Evolutionary conservation across 2,888 invertebrate genomes (phyloP).

Genomic region (Steinernema hermaphroditum): DNA sequence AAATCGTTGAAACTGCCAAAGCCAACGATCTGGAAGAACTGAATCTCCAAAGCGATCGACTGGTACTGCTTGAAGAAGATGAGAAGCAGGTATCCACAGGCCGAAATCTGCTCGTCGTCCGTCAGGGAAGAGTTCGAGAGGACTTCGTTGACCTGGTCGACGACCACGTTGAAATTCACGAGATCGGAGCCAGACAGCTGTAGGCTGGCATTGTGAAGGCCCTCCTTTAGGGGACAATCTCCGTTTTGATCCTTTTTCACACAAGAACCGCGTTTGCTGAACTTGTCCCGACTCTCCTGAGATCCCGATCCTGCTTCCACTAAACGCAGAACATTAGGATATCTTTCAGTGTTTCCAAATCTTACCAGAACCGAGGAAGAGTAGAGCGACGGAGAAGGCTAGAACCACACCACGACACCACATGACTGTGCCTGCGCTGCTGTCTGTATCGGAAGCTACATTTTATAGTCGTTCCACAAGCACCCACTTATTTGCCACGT

Average conservation of each 20-base stretch:
- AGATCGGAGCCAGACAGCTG: neutral
- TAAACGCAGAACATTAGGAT: no score
- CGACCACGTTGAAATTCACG: neutral
- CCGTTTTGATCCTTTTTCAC: neutral
- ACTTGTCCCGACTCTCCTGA: neutral
- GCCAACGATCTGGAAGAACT: neutral
- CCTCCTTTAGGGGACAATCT: neutral
- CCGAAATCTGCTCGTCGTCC: neutral
- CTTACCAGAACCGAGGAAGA: no score
- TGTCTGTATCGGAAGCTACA: no score
- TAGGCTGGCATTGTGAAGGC: neutral
- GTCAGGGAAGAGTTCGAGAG: neutral
- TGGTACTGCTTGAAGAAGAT: neutral
- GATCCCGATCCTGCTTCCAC: neutral
- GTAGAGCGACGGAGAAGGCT: no score
- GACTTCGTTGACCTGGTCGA: neutral
- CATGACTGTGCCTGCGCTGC: no score
- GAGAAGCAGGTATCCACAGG: neutral
- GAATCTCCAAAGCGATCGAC: neutral
- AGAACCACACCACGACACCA: no score
- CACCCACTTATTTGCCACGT: no score
- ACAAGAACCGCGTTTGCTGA: neutral
- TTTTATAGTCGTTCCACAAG: no score
- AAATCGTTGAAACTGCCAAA: neutral
- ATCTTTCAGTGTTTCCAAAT: no score